Evolutionary conservation across 1,140 invertebrate species (phyloP), one percentile per base, ranked within the genome.

Genomic region (Acromyrmex heyeri): DNA sequence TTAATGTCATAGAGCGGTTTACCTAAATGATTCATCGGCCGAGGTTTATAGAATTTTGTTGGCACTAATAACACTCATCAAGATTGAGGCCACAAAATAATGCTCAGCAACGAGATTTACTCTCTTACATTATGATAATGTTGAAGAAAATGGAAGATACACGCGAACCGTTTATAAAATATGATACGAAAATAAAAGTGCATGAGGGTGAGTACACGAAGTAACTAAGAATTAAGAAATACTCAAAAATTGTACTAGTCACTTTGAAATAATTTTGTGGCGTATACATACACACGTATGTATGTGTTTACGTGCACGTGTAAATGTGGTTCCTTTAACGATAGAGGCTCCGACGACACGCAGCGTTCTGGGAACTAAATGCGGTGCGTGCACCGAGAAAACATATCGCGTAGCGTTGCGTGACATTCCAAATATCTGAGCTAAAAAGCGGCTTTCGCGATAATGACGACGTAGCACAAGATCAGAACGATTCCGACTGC

Each of bases 361-460:
- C 69, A 83, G 55, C 53, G 69, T 83, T 83, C 79, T 1, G 55
- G 24, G 79, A 83, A 83, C 69, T 75, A 81, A 81, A 44, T 81
- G 78, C 69, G 79, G 18, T 83, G 79, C 79, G 79, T 83, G 79
- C 79, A 83, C 55, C 55, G 69, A 73, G 79, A 83, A 67, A 83
- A 61, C 38, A 44, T 59, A 75, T 62, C 79, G 65, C 65, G 69
- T 62, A 75, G 69, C 55, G 69, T 83, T 75, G 79, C 79, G 79
- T 83, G 79, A 83, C 79, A 83, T 83, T 83, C 55, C 79, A 61
- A 83, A 83, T 83, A 83, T 83, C 70, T 73, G 79, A 57, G 55
- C 79, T 70, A 61, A 83, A 83, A 73, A 83, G 57, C 79, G 79
- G 55, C 69, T 83, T 48, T 73, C 55, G 69, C 79, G 69, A 75